Evolutionary conservation across 2,888 invertebrate species (phyloP).

Genomic region (Melinaea menophilus): DNA sequence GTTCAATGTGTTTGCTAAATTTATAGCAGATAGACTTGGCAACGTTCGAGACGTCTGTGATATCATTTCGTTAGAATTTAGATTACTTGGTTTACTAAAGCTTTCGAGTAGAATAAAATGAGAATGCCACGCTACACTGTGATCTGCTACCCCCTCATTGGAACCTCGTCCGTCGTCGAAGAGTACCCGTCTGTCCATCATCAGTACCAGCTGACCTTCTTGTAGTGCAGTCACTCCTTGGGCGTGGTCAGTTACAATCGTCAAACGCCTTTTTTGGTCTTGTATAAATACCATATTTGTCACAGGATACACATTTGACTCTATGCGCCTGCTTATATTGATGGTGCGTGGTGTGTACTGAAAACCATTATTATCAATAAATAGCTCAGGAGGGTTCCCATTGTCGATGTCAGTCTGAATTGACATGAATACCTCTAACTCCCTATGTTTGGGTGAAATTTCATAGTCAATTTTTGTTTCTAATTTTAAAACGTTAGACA

Average conservation of each 20-base stretch:
- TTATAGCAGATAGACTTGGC: conserved; percentile 55
- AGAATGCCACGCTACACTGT: conserved; percentile 79
- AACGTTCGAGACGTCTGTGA: conserved; percentile 38
- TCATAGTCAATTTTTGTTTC: conserved; percentile 91
- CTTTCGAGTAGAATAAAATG: conserved; percentile 62
- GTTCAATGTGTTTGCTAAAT: conserved; percentile 49
- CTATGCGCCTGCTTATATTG: conserved; percentile 87
- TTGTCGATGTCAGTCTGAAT: conserved; percentile 90
- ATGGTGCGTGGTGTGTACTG: conserved; percentile 88
- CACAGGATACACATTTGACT: conserved; percentile 97
- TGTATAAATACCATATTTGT: conserved; percentile 92
- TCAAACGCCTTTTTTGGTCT: conserved; percentile 83
- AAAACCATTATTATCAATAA: conserved; percentile 94
- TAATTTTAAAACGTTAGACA: conserved; percentile 85
- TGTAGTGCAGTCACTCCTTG: conserved; percentile 94
- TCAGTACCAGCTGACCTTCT: conserved; percentile 92
- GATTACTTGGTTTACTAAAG: conserved; percentile 34
- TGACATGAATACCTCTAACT: conserved; percentile 93
- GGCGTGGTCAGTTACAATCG: conserved; percentile 90
- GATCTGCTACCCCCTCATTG: conserved; percentile 95
- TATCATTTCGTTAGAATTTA: conserved; percentile 21
- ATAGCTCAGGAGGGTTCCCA: conserved; percentile 87
- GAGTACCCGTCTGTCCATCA: conserved; percentile 93
- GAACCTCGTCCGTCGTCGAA: conserved; percentile 96
- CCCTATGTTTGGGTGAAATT: conserved; percentile 88